Conservation (phyloP, 2,113 vertebrate genomes). For the Pogona vitticeps region DNA sequence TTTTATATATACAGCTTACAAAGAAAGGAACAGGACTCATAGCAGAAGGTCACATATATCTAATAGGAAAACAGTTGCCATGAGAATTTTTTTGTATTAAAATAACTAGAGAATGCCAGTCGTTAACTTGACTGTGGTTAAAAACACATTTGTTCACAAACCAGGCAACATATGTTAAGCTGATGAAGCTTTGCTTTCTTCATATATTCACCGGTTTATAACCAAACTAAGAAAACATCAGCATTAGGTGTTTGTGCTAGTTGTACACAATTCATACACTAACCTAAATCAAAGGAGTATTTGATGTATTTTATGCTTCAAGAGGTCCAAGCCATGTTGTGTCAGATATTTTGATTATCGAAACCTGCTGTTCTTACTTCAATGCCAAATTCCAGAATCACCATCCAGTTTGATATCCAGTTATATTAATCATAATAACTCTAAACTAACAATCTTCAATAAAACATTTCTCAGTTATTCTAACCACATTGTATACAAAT, state of each 20-base stretch:
- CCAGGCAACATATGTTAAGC: background rate
- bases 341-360: constrained; percentile 29
- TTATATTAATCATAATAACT: constrained; percentile 14
- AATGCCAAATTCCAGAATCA: constrained; percentile 26
- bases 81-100: background rate
- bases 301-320: constrained; percentile 1
- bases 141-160: background rate
- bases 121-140: background rate
- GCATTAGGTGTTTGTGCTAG: constrained; percentile 15
- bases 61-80: background rate
- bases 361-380: constrained; percentile 11
- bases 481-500: background rate
- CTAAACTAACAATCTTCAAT: background rate
- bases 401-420: constrained; percentile 18
- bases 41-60: constrained; percentile 4
- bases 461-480: background rate
- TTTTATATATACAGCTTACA: constrained; percentile 1
- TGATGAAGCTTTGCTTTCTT: constrained; percentile 2
- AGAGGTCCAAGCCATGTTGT: constrained; percentile 27
- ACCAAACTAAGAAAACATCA: fast-evolving
- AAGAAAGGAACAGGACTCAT: background rate
- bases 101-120: no score
- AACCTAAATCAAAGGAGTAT: constrained; percentile 26
- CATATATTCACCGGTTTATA: background rate
- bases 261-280: constrained; percentile 22